Conservation (phyloP, 2,888 invertebrate genomes). For the Callyntrura sp. region DNA sequence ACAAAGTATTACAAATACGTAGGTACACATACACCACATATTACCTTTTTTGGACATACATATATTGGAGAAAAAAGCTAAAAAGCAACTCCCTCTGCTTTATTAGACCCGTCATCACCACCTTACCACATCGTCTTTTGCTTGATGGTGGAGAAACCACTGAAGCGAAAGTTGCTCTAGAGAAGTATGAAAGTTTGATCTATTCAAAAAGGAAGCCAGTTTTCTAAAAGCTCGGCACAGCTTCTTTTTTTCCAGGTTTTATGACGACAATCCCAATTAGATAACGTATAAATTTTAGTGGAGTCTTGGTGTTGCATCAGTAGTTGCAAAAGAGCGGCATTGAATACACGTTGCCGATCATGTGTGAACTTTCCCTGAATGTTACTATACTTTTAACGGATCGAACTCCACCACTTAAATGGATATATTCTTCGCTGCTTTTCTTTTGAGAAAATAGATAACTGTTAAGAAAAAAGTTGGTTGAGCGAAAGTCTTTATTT, state of each 20-base stretch:
- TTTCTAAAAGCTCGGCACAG: background rate
- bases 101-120: background rate
- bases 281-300: background rate
- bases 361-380: conserved; percentile 6
- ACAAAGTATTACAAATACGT: background rate
- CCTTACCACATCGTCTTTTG: background rate
- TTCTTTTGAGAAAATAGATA: conserved; percentile 22
- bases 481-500: background rate
- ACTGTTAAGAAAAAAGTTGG: background rate
- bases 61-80: background rate
- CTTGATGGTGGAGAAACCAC: conserved; percentile 11
- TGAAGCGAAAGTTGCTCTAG: conserved; percentile 39
- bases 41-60: background rate
- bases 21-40: background rate
- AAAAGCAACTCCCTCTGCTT: background rate
- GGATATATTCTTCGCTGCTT: background rate
- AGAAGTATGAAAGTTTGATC: conserved; percentile 9
- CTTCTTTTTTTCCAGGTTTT: background rate
- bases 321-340: no score
- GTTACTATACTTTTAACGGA: background rate
- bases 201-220: conserved; percentile 27
- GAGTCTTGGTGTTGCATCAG: background rate
- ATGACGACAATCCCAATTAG: background rate
- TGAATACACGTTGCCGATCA: background rate
- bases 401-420: conserved; percentile 13